Conservation (phyloP, 2,888 invertebrate genomes). For the Ormyrus pomaceus region DNA sequence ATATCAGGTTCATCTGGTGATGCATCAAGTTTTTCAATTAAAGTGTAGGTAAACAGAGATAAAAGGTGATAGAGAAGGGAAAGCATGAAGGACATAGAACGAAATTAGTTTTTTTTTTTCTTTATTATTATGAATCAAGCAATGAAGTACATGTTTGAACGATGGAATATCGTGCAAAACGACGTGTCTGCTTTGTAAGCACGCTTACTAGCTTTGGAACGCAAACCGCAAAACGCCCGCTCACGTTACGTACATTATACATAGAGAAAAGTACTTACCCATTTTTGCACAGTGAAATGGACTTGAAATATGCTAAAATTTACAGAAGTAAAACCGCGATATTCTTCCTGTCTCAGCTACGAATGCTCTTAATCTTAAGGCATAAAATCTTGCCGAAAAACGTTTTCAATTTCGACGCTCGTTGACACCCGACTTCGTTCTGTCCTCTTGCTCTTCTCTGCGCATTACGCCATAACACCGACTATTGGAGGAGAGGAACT, state of each 20-base stretch:
- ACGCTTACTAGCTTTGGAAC: background rate
- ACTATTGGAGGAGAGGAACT: background rate
- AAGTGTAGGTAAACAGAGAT: background rate
- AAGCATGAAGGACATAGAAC: background rate
- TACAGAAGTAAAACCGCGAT: background rate
- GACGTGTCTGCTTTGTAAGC: background rate
- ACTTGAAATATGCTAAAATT: slow-evolving; percentile 6
- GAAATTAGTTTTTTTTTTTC: background rate
- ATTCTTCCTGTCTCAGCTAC: background rate
- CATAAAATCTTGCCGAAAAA: background rate
- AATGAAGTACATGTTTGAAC: background rate
- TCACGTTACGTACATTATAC: background rate
- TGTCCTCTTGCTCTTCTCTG: background rate
- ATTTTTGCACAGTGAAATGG: slow-evolving; percentile 5
- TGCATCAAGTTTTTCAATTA: slow-evolving; percentile 22
- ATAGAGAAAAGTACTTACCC: slow-evolving; percentile 17
- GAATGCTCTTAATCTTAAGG: background rate
- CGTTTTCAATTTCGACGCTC: background rate
- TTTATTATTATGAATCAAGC: too few relatives aligned
- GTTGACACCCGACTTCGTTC: background rate
- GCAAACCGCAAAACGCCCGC: background rate
- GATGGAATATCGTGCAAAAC: background rate
- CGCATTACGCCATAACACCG: slow-evolving; percentile 46
- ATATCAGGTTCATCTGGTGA: slow-evolving; percentile 61
- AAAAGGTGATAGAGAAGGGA: slow-evolving; percentile 6